Percentiles rank a stretch among this genome's conserved stretches.
Conservation (phyloP, 2,797 vertebrate genomes). For the Pteropus rufus region DNA sequence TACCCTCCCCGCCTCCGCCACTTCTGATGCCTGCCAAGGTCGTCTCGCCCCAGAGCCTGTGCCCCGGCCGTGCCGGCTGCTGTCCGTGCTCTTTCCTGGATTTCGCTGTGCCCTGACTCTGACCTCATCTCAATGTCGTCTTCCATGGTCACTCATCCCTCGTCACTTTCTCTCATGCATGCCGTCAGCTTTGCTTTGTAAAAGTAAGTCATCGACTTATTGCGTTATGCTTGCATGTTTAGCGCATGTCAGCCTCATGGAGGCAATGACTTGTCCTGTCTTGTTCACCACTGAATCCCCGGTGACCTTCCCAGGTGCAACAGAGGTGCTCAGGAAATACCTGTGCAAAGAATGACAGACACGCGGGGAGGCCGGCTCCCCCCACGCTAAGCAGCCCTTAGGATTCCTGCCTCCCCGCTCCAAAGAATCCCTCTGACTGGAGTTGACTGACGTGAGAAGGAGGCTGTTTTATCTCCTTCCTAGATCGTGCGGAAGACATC, state of each 20-base stretch:
- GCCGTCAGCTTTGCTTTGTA: neutral
- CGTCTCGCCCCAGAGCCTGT: neutral
- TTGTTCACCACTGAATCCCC: neutral
- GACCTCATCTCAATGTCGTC: neutral
- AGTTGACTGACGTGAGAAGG: fast-evolving
- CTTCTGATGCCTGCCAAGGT: neutral
- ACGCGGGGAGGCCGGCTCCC: neutral
- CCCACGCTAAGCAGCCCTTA: fast-evolving
- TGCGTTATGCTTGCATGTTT: fast-evolving
- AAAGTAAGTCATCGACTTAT: fast-evolving
- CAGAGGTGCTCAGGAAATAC: fast-evolving
- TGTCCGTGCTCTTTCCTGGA: fast-evolving
- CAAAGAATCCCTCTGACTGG: fast-evolving
- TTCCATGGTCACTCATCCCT: fast-evolving
- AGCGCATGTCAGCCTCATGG: fast-evolving
- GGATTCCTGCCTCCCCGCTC: neutral
- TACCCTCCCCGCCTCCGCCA: fast-evolving
- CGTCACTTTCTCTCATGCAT: fast-evolving
- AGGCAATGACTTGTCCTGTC: fast-evolving
- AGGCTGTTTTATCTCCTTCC: neutral
- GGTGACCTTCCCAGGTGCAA: neutral
- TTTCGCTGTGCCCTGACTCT: no score
- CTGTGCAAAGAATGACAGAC: fast-evolving
- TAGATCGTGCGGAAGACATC: constrained; percentile 33
- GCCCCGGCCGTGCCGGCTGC: fast-evolving